These are phyloP conservation scores for Aporophyla lueneburgensis DNA, from an alignment of 2,888 invertebrate genomes.

Conservation along the genomic window DNA sequence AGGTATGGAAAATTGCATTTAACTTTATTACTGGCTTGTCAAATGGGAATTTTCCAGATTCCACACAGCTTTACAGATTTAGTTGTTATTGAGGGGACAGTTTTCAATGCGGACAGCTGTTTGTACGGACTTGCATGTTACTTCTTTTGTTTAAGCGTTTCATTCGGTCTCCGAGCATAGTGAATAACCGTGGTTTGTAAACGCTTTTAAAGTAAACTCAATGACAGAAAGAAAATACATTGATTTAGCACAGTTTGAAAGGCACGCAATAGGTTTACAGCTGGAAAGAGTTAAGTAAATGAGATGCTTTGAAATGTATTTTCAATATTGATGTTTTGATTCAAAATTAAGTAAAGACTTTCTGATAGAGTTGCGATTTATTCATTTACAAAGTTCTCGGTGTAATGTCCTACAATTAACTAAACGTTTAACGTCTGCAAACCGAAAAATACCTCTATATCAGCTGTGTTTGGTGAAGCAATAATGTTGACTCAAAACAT, in stretches of 20 bases:
- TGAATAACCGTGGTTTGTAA: conserved; percentile 6
- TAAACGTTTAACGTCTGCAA: not conserved
- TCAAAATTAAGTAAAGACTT: not conserved
- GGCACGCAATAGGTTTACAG: too few species aligned
- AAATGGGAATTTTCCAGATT: conserved; percentile 38
- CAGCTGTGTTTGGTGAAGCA: conserved; percentile 34
- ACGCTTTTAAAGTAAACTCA: conserved; percentile 4
- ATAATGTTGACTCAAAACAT: conserved; percentile 16
- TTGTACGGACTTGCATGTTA: conserved; percentile 18
- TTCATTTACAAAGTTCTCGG: not conserved
- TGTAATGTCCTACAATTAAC: not conserved
- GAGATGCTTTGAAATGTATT: not conserved
- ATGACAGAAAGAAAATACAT: too few species aligned
- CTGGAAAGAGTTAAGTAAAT: too few species aligned
- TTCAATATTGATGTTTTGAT: not conserved
- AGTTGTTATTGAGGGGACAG: conserved; percentile 42
- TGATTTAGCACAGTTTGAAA: too few species aligned
- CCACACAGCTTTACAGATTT: conserved; percentile 27
- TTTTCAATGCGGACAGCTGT: conserved; percentile 30
- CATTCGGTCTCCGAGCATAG: conserved; percentile 23
- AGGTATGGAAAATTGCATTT: conserved; percentile 52
- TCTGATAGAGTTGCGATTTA: too few species aligned
- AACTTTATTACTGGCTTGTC: conserved; percentile 29
- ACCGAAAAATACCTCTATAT: not conserved
- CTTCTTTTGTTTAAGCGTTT: conserved; percentile 42